phyloP scores from a whole-genome alignment of 2,113 vertebrate genomes.

The Trachemys scripta region DNA sequence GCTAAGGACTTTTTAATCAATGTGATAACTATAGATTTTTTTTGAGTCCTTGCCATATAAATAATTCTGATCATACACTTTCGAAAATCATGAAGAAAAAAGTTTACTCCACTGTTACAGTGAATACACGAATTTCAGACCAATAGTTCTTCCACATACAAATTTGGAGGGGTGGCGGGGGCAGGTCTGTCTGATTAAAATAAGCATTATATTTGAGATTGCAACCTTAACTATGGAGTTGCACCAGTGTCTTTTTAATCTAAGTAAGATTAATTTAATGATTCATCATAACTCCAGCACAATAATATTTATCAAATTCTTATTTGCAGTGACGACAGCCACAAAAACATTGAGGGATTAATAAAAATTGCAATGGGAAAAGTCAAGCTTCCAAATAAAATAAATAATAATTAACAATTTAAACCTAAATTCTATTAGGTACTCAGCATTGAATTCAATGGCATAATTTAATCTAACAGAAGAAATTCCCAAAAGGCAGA shows the following conservation, averaged over 20 bases:
- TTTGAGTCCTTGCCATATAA: neutral
- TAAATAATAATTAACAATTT: neutral
- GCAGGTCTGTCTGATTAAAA: neutral
- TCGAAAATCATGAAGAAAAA: neutral
- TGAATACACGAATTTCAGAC: neutral
- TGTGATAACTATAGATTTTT: neutral
- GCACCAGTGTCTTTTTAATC: neutral
- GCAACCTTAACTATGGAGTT: neutral
- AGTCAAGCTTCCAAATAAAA: neutral
- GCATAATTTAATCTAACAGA: neutral
- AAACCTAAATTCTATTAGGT: neutral
- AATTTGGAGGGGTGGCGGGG: neutral
- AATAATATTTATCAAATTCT: neutral
- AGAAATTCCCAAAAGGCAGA: constrained; percentile 9
- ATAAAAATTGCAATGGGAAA: neutral
- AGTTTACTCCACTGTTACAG: neutral
- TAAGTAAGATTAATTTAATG: neutral
- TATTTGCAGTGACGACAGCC: neutral
- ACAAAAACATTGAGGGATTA: neutral
- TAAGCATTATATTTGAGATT: neutral
- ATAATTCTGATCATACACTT: neutral
- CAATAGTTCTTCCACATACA: neutral
- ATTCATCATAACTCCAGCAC: neutral
- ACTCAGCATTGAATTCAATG: neutral
- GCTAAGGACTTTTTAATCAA: neutral